These are phyloP conservation scores for Chrysodeixis includens DNA, from an alignment of 2,888 invertebrate genomes.

Conservation along the genomic window DNA sequence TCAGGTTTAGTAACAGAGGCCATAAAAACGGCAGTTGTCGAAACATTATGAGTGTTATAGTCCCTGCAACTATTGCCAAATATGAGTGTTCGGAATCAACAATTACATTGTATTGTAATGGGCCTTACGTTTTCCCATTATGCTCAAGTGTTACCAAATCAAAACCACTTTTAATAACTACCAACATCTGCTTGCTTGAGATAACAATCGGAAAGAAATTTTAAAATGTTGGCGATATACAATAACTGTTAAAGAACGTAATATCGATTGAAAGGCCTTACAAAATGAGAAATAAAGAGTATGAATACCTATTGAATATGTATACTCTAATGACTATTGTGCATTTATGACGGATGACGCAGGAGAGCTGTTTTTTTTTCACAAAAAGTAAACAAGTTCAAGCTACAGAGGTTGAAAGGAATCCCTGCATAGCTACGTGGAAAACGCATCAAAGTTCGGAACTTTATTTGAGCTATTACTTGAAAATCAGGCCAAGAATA, in stretches of 20 bases:
- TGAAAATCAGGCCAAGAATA: too few relatives aligned
- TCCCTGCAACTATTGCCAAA: slow-evolving; percentile 31
- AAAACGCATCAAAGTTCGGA: not conserved
- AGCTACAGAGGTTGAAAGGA: too few relatives aligned
- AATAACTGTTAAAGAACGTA: not conserved
- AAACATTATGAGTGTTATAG: slow-evolving; percentile 31
- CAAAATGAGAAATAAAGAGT: not conserved
- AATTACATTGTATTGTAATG: slow-evolving; percentile 48
- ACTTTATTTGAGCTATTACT: too few relatives aligned
- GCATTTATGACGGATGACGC: not conserved
- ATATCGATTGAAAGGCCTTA: not conserved
- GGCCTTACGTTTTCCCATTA: slow-evolving; percentile 34
- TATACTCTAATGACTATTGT: not conserved
- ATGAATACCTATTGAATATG: too few relatives aligned
- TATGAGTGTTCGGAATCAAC: slow-evolving; percentile 45
- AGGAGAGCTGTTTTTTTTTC: too few relatives aligned
- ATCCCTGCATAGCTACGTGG: not conserved
- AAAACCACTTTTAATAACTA: not conserved
- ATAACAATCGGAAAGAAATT: slow-evolving; percentile 1
- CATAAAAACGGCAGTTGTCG: slow-evolving; percentile 40
- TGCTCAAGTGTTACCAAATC: slow-evolving; percentile 28
- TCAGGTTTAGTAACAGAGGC: slow-evolving; percentile 18
- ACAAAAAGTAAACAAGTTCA: too few relatives aligned
- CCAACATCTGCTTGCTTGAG: not conserved
- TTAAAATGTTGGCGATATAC: not conserved